Conservation (phyloP, 2,888 invertebrate species). For the Hydroisotoma schaefferi region DNA sequence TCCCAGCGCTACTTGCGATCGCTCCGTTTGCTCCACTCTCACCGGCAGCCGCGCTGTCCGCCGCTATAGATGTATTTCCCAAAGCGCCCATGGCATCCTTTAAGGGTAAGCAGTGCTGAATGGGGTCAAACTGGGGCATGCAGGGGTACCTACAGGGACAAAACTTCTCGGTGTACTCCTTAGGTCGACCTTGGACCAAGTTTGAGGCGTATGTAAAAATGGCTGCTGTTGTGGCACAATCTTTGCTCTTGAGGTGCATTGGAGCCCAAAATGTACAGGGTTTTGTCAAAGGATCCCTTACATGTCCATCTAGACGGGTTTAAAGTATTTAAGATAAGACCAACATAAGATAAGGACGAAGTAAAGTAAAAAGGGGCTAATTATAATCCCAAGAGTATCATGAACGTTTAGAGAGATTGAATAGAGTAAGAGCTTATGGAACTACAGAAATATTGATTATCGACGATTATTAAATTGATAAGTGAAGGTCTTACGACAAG, state of each 20-base stretch:
- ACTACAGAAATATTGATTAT: no score
- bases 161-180: conserved; percentile 8
- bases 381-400: no score
- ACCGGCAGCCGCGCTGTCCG: background rate
- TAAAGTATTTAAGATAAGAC: no score
- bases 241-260: conserved; percentile 16
- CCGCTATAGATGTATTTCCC: no score
- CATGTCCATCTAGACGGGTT: conserved; percentile 18
- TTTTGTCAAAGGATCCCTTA: conserved; percentile 17
- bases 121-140: conserved; percentile 25
- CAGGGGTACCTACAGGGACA: conserved; percentile 40
- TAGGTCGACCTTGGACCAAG: conserved; percentile 20
- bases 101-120: conserved; percentile 27
- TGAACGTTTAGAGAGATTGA: no score
- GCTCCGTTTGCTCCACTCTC: conserved; percentile 6
- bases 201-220: background rate
- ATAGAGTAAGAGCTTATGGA: no score
- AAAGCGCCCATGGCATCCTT: no score
- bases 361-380: no score
- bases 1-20: no score
- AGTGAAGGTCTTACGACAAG: conserved; percentile 28
- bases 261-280: conserved; percentile 34
- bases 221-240: conserved; percentile 11
- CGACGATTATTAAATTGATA: no score
- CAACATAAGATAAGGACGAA: no score